Conservation (phyloP, 2,888 invertebrate species). For the Dexiosoma caninum region DNA sequence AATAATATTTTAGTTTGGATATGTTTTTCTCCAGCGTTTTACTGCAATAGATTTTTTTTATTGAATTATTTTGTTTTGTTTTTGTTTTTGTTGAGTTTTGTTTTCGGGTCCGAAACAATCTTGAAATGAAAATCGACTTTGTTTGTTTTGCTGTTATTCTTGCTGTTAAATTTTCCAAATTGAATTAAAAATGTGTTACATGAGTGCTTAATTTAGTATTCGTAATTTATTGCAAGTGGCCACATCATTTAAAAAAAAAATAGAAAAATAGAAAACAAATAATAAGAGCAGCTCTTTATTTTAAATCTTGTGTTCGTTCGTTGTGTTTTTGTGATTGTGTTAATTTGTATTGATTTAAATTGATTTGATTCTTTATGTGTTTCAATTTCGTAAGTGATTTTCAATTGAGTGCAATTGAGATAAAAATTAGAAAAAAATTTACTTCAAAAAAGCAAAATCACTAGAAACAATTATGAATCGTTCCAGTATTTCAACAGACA, state of each 20-base stretch:
- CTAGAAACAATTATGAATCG: constrained; percentile 68
- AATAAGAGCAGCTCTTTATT: constrained; percentile 10
- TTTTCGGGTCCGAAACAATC: constrained; percentile 27
- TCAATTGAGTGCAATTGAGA: constrained; percentile 4
- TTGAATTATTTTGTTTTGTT: neutral
- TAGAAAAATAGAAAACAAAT: neutral
- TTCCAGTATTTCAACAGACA: constrained; percentile 70
- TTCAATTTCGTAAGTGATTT: constrained; percentile 11
- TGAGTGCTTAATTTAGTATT: constrained; percentile 55
- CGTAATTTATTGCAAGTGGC: constrained; percentile 48
- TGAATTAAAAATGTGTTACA: constrained; percentile 58
- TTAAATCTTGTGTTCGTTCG: constrained; percentile 30
- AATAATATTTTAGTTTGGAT: neutral
- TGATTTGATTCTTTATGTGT: neutral
- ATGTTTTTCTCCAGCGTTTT: constrained; percentile 27
- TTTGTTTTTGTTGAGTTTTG: constrained; percentile 13
- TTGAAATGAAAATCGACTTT: constrained; percentile 21
- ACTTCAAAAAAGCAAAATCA: neutral
- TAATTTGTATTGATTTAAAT: constrained; percentile 13
- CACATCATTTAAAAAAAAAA: constrained; percentile 40
- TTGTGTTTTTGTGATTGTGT: constrained; percentile 10
- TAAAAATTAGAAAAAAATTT: neutral
- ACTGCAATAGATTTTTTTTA: constrained; percentile 40
- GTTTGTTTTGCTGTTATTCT: constrained; percentile 12
- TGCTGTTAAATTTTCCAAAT: constrained; percentile 53